Conservation (phyloP, 2,888 invertebrate species). For the Autographa gamma region DNA sequence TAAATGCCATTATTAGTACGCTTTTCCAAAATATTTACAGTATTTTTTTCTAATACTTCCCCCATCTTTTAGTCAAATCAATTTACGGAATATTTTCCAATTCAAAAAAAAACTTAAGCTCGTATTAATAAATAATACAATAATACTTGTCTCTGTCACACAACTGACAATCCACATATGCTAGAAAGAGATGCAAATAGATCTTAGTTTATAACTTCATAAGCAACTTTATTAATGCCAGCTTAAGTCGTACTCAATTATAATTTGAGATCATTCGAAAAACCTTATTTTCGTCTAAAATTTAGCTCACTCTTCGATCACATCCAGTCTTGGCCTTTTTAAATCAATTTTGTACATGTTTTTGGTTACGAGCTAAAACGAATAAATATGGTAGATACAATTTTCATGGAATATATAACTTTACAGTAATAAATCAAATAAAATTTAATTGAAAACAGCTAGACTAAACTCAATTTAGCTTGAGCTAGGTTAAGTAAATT, state of each 20-base stretch:
- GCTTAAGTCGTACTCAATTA: neutral
- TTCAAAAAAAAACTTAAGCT: neutral
- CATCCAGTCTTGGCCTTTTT: slow-evolving; percentile 29
- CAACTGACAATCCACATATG: neutral
- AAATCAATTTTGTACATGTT: slow-evolving; percentile 45
- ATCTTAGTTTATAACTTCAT: neutral
- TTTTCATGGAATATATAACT: too few species aligned
- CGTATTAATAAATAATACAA: neutral
- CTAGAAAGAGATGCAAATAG: neutral
- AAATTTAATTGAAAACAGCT: too few species aligned
- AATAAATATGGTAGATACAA: neutral
- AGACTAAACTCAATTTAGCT: too few species aligned
- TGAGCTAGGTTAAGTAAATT: too few species aligned
- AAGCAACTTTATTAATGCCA: neutral
- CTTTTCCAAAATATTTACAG: neutral
- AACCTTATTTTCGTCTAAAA: neutral
- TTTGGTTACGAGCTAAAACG: slow-evolving; percentile 39
- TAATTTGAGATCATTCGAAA: slow-evolving; percentile 45
- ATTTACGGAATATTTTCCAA: neutral
- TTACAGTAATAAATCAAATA: too few species aligned
- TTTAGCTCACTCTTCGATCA: slow-evolving; percentile 5
- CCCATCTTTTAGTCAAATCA: neutral
- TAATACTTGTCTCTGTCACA: neutral
- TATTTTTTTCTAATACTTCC: neutral
- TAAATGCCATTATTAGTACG: slow-evolving; percentile 5